These are phyloP conservation scores for Anguilla obscura DNA, from an alignment of 2,797 vertebrate genomes.

Conservation along the genomic window DNA sequence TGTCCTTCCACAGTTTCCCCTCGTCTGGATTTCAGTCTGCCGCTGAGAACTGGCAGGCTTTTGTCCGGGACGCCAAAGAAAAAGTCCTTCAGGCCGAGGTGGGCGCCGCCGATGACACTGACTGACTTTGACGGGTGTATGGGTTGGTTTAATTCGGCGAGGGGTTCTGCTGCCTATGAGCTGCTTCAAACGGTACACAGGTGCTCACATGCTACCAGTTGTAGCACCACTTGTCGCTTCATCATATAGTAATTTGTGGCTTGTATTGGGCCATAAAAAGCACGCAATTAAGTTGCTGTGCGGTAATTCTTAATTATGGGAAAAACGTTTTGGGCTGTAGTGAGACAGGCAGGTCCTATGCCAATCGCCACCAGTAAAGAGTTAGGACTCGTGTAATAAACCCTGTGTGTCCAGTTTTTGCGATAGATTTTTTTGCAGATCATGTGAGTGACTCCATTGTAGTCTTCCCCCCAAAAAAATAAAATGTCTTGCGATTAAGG, in stretches of 20 bases:
- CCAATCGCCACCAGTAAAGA: neutral
- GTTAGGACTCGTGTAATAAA: neutral
- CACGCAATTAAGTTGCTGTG: too few relatives aligned
- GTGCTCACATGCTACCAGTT: too few relatives aligned
- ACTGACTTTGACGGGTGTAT: neutral
- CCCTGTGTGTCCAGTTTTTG: neutral
- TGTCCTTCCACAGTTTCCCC: constrained; percentile 49
- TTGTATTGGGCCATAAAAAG: too few relatives aligned
- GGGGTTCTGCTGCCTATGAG: neutral
- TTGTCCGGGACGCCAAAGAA: constrained; percentile 58
- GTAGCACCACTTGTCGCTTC: too few relatives aligned
- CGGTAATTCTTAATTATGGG: too few relatives aligned
- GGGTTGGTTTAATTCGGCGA: neutral
- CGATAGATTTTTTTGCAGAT: neutral
- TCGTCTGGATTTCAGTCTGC: constrained; percentile 39
- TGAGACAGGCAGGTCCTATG: neutral
- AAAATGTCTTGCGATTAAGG: constrained; percentile 57
- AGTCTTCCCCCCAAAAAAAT: neutral
- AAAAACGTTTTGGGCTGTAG: neutral
- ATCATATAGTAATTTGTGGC: too few relatives aligned
- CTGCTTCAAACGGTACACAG: too few relatives aligned
- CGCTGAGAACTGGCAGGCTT: constrained; percentile 47
- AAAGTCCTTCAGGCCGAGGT: constrained; percentile 63
- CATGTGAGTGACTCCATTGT: neutral
- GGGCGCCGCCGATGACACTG: neutral